A percentile compares a stretch with the other conserved stretches of the same genome.
Conservation (phyloP, 2,888 invertebrate genomes). For the Pycnomerus fuliginosus region DNA sequence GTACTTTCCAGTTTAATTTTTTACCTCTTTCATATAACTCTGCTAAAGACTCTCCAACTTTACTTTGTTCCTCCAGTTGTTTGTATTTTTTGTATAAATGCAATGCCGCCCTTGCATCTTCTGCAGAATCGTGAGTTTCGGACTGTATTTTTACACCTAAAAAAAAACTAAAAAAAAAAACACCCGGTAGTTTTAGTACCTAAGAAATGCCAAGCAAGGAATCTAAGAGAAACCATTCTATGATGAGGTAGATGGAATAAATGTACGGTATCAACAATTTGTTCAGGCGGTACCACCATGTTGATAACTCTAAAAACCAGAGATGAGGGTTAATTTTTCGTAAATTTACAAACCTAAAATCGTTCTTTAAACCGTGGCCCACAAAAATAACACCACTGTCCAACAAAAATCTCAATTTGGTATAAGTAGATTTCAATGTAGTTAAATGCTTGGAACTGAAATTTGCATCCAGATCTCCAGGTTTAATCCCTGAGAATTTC, state of each 20-base stretch:
- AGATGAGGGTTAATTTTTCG: too few relatives aligned
- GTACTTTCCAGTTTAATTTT: constrained; percentile 74
- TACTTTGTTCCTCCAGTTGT: constrained; percentile 64
- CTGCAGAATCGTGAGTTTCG: constrained; percentile 83
- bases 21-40: constrained; percentile 76
- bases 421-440: constrained; percentile 84
- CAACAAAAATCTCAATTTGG: constrained; percentile 78
- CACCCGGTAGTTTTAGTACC: too few relatives aligned
- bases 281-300: constrained; percentile 77
- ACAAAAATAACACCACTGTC: constrained; percentile 84
- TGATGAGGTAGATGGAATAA: constrained; percentile 83
- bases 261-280: constrained; percentile 83
- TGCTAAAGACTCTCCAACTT: constrained; percentile 64
- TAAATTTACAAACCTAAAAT: constrained; percentile 72
- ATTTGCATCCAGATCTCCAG: constrained; percentile 82
- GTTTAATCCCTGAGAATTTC: constrained; percentile 86
- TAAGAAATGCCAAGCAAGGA: constrained; percentile 86
- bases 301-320: constrained; percentile 77
- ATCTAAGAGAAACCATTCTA: constrained; percentile 82
- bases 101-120: constrained; percentile 83
- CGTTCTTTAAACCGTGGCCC: constrained; percentile 87
- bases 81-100: constrained; percentile 77
- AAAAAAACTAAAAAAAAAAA: too few relatives aligned
- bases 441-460: constrained; percentile 85
- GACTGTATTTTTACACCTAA: constrained; percentile 80